Conservation (phyloP, 2,797 vertebrate genomes). For the Helarctos malayanus region DNA sequence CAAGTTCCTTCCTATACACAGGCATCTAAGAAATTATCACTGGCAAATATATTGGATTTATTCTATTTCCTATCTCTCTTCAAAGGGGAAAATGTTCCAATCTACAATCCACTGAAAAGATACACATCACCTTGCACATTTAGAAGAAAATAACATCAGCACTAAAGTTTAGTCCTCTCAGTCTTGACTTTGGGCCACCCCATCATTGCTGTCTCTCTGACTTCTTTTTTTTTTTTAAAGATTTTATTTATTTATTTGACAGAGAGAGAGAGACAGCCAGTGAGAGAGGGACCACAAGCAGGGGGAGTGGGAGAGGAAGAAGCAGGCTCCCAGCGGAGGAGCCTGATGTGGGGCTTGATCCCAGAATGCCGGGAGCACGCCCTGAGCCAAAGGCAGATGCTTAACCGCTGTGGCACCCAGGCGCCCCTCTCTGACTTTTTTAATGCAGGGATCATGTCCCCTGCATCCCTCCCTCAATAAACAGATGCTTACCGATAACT, state of each 20-base stretch:
- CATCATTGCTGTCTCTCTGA: not conserved
- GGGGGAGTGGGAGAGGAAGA: too few species aligned
- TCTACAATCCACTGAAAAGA: not conserved
- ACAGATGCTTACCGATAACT: not conserved
- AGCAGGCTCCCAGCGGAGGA: too few species aligned
- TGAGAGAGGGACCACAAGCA: too few species aligned
- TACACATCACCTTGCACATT: not conserved
- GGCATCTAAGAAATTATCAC: not conserved
- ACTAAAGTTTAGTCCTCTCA: not conserved
- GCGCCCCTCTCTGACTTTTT: too few species aligned
- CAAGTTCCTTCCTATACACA: not conserved
- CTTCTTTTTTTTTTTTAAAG: not conserved
- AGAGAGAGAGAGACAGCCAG: too few species aligned
- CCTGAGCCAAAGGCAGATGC: too few species aligned
- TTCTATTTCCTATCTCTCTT: not conserved
- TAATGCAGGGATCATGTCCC: not conserved
- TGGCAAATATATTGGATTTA: conserved; percentile 3
- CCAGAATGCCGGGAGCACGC: too few species aligned
- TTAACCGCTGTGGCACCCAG: too few species aligned
- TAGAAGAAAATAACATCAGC: conserved; percentile 24
- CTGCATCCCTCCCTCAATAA: not conserved
- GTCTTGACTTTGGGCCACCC: conserved; percentile 19
- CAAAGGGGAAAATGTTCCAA: not conserved
- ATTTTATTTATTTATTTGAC: too few species aligned
- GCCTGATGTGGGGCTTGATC: too few species aligned